A percentile compares a stretch with the other conserved stretches of the same genome.
Conservation (phyloP, 2,113 vertebrate genomes). For the Pyxicephalus adspersus region DNA sequence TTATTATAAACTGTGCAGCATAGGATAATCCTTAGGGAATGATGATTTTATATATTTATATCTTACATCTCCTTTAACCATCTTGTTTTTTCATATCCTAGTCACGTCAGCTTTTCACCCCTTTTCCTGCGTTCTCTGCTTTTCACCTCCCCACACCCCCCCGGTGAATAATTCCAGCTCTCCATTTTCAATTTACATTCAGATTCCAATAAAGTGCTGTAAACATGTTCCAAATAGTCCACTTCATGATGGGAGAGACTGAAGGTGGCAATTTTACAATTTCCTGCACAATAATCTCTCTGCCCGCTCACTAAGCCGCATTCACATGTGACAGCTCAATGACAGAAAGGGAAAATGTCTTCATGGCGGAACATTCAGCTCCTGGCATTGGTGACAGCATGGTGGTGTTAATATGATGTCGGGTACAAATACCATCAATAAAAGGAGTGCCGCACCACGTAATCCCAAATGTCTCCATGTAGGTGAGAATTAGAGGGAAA, state of each 20-base stretch:
- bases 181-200: background rate
- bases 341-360: background rate
- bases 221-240: background rate
- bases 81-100: no score
- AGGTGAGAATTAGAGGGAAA: no score
- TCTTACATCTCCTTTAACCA: no score
- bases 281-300: conserved; percentile 2
- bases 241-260: background rate
- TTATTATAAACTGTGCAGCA: background rate
- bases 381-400: no score
- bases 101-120: background rate
- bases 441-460: no score
- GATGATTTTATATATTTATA: no score
- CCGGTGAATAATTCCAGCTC: no score
- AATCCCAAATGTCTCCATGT: no score
- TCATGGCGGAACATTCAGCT: no score
- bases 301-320: background rate
- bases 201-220: background rate
- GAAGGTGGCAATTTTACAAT: conserved; percentile 28
- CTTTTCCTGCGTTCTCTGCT: background rate
- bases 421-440: no score
- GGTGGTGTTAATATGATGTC: no score
- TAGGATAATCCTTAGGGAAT: no score
- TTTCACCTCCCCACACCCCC: background rate
- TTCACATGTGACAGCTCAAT: conserved; percentile 25